phyloP scores from a whole-genome alignment of 2,113 vertebrate species.

The Gopherus flavomarginatus region DNA sequence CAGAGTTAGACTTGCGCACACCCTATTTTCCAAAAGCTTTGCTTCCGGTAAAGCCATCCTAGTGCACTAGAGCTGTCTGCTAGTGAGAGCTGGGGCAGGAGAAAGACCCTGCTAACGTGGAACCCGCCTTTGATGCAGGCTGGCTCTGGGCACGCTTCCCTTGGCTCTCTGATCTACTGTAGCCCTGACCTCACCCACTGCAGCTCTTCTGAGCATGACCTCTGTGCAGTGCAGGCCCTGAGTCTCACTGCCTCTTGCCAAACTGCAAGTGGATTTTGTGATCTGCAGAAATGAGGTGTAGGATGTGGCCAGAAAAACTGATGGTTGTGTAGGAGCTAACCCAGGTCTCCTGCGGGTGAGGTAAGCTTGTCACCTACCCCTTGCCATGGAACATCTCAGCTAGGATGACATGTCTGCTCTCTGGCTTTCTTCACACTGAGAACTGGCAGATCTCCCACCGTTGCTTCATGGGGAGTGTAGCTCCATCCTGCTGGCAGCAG shows the following conservation, averaged over 20 bases:
- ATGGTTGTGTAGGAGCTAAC: accelerated
- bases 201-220: neutral
- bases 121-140: neutral
- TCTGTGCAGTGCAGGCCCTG: accelerated
- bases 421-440: too few relatives aligned
- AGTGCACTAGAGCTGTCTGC: neutral
- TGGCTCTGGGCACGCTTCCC: neutral
- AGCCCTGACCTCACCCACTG: accelerated
- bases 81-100: neutral
- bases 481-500: neutral
- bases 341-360: neutral
- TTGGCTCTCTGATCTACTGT: neutral
- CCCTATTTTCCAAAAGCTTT: neutral
- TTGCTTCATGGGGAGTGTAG: too few relatives aligned
- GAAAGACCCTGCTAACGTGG: neutral
- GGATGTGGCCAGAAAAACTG: neutral
- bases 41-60: neutral
- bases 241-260: accelerated
- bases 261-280: neutral
- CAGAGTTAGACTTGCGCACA: neutral
- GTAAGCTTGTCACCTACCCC: neutral
- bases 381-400: too few relatives aligned
- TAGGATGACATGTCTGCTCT: too few relatives aligned
- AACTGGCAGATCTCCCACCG: too few relatives aligned
- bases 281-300: neutral